Evolutionary conservation across 2,113 vertebrate genomes (phyloP).

Genomic region (Cephalopterus ornatus): DNA sequence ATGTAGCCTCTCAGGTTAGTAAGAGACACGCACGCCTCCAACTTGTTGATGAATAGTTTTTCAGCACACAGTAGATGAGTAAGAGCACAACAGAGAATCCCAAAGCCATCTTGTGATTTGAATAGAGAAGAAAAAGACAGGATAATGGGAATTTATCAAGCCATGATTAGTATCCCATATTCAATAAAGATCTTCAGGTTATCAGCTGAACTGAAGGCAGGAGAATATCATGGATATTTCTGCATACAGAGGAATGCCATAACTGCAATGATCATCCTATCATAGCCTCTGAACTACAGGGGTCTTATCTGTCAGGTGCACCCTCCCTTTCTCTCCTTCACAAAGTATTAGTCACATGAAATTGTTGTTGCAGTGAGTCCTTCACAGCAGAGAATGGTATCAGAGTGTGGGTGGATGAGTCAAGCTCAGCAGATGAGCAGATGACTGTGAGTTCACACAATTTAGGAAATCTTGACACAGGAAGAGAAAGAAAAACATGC

Average conservation of each 20-base stretch:
- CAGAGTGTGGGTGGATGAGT: neutral
- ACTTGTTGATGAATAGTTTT: neutral
- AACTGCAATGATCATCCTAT: neutral
- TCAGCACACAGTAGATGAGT: neutral
- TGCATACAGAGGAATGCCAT: neutral
- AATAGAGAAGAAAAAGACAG: neutral
- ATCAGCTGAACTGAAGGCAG: neutral
- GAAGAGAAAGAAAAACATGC: neutral
- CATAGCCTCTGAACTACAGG: neutral
- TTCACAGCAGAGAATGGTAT: neutral
- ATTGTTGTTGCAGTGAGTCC: neutral
- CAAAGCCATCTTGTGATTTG: neutral
- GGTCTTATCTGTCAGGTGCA: neutral
- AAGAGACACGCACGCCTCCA: fast-evolving
- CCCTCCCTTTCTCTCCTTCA: neutral
- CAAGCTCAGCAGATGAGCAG: neutral
- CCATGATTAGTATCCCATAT: neutral
- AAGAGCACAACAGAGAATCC: neutral
- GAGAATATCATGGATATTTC: neutral
- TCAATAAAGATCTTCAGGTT: neutral
- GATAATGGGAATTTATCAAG: neutral
- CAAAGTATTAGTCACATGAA: neutral
- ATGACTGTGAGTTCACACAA: neutral
- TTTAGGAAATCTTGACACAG: neutral
- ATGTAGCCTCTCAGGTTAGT: neutral